These are phyloP conservation scores for Zoanthus solanderi DNA, from an alignment of 92 coral and sea anemone genomes.

Conservation along the genomic window DNA sequence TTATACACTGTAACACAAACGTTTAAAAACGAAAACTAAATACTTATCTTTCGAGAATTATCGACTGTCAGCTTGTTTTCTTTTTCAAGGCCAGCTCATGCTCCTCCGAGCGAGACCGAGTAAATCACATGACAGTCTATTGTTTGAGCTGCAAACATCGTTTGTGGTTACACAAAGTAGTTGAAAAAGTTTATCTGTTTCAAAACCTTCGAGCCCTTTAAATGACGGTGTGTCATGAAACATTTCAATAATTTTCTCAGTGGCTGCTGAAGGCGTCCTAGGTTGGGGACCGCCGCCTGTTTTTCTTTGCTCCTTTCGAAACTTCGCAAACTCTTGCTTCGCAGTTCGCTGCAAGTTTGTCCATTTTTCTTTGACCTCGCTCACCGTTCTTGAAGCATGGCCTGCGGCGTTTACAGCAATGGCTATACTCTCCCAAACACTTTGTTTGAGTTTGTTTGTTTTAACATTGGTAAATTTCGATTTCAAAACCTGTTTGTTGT, in stretches of 20 bases:
- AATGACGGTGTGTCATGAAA: constrained; percentile 35
- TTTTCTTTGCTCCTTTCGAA: background rate
- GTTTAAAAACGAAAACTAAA: background rate
- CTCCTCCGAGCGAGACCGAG: constrained; percentile 16
- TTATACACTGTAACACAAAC: background rate
- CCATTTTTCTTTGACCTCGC: constrained; percentile 51
- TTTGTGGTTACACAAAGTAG: constrained; percentile 37
- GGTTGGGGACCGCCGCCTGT: constrained; percentile 46
- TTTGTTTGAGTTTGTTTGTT: constrained; percentile 34
- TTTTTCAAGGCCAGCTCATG: background rate
- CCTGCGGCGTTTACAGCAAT: constrained; percentile 28
- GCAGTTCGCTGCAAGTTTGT: constrained; percentile 38
- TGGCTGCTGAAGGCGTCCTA: constrained; percentile 4
- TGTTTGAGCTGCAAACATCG: constrained; percentile 11
- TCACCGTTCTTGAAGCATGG: background rate
- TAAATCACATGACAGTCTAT: constrained; percentile 9
- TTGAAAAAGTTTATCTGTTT: constrained; percentile 30
- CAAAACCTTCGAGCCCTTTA: constrained; percentile 45
- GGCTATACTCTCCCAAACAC: constrained; percentile 51
- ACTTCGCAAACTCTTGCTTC: background rate
- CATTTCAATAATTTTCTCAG: constrained; percentile 28
- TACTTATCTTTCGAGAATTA: background rate
- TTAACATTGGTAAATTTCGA: constrained; percentile 11
- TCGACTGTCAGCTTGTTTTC: background rate
- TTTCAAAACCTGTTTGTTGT: constrained; percentile 29